A percentile compares a stretch with the other conserved stretches of the same genome.
These are phyloP conservation scores for Sinocyclocheilus rhinocerous DNA, from an alignment of 2,113 vertebrate species.

Conservation along the genomic window DNA sequence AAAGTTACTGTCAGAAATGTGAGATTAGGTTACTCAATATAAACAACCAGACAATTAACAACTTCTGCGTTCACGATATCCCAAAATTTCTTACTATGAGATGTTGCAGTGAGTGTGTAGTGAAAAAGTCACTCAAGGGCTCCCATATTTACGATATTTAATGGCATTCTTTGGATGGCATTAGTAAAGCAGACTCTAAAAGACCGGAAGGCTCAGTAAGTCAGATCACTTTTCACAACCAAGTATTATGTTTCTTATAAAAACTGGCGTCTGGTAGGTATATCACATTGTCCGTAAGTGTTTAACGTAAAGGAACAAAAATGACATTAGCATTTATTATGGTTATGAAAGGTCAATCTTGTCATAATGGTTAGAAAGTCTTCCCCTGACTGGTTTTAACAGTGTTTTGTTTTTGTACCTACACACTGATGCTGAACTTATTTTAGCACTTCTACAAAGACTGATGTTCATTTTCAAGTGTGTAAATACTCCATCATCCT, in stretches of 20 bases:
- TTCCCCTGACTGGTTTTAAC: neutral
- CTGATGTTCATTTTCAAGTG: constrained; percentile 21
- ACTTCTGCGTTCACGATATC: neutral
- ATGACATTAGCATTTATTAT: neutral
- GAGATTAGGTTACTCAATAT: neutral
- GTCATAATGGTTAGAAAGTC: neutral
- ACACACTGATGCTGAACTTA: neutral
- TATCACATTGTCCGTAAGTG: neutral
- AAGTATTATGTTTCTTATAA: constrained; percentile 11
- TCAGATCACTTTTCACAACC: neutral
- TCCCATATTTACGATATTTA: neutral
- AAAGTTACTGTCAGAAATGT: neutral
- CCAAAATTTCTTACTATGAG: neutral
- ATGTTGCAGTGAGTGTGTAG: neutral
- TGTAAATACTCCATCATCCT: constrained; percentile 49
- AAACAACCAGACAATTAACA: neutral
- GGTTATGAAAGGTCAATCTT: neutral
- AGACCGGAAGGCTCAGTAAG: neutral
- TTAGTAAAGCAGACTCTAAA: neutral
- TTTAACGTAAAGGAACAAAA: neutral
- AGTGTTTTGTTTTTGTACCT: constrained; percentile 13
- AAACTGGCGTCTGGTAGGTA: neutral
- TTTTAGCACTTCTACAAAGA: constrained; percentile 16
- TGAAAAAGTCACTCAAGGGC: neutral
- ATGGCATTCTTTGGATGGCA: neutral